These are phyloP conservation scores for Drosophila suzukii DNA, from an alignment of 1,140 invertebrate species.

Conservation along the genomic window DNA sequence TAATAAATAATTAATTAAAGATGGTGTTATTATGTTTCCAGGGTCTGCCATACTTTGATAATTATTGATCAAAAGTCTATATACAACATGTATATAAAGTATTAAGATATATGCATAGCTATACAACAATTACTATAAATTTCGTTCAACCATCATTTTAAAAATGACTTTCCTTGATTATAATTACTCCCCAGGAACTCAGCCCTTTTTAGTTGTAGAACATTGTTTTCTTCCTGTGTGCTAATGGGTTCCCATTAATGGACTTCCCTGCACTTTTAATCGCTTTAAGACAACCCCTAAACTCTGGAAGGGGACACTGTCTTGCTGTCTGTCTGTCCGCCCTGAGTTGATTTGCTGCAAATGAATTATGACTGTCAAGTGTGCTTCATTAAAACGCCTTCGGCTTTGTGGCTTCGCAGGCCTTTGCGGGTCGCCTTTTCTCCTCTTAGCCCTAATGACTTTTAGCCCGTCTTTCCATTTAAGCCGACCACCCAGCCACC, in stretches of 20 bases:
- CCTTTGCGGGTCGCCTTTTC: slow-evolving; percentile 57
- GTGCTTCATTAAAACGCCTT: slow-evolving; percentile 78
- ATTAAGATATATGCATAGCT: too few species aligned
- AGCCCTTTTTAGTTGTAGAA: background rate
- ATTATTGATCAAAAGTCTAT: too few species aligned
- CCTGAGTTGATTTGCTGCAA: slow-evolving; percentile 67
- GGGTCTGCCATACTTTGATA: too few species aligned
- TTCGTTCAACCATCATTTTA: background rate
- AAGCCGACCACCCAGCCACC: slow-evolving; percentile 16
- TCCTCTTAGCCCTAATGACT: slow-evolving; percentile 72
- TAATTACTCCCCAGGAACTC: background rate
- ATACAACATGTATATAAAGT: too few species aligned
- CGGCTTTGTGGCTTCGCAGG: slow-evolving; percentile 55
- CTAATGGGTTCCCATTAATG: slow-evolving; percentile 58
- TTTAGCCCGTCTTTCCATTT: slow-evolving; percentile 60
- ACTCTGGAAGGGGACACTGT: slow-evolving; percentile 1
- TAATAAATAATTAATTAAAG: too few species aligned
- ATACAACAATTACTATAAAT: background rate
- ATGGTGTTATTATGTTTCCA: too few species aligned
- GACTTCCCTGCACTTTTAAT: slow-evolving; percentile 51
- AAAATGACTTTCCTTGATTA: background rate
- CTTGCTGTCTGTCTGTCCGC: slow-evolving; percentile 15
- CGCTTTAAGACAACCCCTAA: slow-evolving; percentile 27
- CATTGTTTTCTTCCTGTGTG: slow-evolving; percentile 4
- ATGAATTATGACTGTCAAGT: slow-evolving; percentile 77